Evolutionary conservation across 2,797 vertebrate species (phyloP).

Genomic region (Hydrolagus colliei): DNA sequence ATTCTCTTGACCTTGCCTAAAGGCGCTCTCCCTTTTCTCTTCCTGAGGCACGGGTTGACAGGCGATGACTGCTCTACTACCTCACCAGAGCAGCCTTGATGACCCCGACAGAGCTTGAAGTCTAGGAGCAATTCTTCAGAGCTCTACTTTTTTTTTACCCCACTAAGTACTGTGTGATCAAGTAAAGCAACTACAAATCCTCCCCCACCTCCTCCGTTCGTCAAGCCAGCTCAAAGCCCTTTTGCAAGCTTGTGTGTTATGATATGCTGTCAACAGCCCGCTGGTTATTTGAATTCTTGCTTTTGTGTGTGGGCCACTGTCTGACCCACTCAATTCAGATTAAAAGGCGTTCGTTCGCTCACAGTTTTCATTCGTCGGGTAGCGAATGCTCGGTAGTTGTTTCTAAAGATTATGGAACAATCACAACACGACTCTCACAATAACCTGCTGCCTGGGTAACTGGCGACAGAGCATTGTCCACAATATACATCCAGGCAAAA

Average conservation of each 20-base stretch:
- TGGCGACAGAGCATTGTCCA: neutral
- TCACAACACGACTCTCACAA: neutral
- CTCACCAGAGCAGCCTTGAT: too few relatives aligned
- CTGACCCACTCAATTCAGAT: neutral
- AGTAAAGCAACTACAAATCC: too few relatives aligned
- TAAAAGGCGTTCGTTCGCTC: neutral
- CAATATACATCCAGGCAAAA: neutral
- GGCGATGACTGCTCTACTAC: too few relatives aligned
- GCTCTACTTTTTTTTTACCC: neutral
- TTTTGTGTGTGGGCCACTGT: neutral
- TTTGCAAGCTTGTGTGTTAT: neutral
- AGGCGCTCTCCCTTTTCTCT: too few relatives aligned
- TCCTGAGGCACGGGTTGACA: too few relatives aligned
- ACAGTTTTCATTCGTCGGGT: neutral
- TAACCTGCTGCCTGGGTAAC: neutral
- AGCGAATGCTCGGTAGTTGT: neutral
- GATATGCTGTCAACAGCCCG: neutral
- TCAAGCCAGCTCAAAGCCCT: too few relatives aligned
- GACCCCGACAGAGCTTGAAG: too few relatives aligned
- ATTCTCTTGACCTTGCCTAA: too few relatives aligned
- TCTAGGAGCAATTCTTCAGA: neutral
- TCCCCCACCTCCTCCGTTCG: too few relatives aligned
- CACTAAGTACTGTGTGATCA: too few relatives aligned
- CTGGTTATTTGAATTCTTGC: conserved; percentile 26
- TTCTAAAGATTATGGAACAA: neutral